Evolutionary conservation across 2,113 vertebrate species (phyloP).

Genomic region (Actenoides lindsayi): DNA sequence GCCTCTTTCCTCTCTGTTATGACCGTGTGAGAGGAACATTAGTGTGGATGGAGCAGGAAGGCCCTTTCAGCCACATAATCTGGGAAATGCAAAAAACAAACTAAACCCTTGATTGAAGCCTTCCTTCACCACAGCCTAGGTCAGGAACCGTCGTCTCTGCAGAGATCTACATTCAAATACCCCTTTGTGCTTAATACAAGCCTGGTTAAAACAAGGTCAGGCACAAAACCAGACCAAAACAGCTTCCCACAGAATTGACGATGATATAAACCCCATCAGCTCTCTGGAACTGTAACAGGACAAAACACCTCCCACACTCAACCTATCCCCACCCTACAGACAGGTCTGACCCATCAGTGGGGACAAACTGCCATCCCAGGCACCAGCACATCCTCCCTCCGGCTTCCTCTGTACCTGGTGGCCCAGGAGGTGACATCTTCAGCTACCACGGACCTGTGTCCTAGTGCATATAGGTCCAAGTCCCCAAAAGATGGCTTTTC

Average conservation of each 20-base stretch:
- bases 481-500: neutral
- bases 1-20: neutral
- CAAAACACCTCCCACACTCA: neutral
- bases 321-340: fast-evolving
- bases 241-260: neutral
- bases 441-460: neutral
- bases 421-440: neutral
- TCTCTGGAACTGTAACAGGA: neutral
- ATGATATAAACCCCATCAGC: neutral
- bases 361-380: neutral
- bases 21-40: fast-evolving
- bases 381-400: fast-evolving
- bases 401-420: fast-evolving
- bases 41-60: neutral
- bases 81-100: neutral
- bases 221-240: neutral
- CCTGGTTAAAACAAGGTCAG: neutral
- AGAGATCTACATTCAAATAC: neutral
- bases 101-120: neutral
- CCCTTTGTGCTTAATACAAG: too few relatives aligned
- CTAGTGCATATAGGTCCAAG: fast-evolving
- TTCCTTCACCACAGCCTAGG: neutral
- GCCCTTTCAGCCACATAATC: neutral
- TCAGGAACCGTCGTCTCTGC: fast-evolving
- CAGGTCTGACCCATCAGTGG: neutral